phyloP scores from a whole-genome alignment of 2,888 invertebrate species.

The Brachycybe producta region DNA sequence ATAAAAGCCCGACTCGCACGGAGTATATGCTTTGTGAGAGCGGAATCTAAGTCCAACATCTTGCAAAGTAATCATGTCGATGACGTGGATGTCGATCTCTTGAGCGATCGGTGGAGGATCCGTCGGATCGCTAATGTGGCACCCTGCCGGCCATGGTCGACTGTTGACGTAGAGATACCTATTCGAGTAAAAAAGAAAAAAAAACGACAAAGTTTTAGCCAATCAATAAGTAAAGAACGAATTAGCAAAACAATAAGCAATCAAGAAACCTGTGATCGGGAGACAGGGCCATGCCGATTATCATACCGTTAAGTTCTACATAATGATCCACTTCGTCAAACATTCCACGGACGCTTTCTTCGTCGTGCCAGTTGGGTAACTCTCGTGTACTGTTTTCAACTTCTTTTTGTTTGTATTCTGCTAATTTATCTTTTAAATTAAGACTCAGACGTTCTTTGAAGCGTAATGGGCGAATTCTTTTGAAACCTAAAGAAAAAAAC shows the following conservation, averaged over 20 bases:
- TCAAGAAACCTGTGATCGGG: slow-evolving; percentile 56
- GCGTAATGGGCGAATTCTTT: slow-evolving; percentile 53
- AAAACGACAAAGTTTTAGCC: too few species aligned
- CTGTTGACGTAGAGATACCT: slow-evolving; percentile 67
- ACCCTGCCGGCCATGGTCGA: slow-evolving; percentile 66
- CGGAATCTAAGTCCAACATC: slow-evolving; percentile 60
- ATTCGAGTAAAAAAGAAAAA: slow-evolving; percentile 14
- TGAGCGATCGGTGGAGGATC: slow-evolving; percentile 72
- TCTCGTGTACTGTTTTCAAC: not conserved
- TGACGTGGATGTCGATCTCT: slow-evolving; percentile 75
- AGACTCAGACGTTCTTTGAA: slow-evolving; percentile 55
- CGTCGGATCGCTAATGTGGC: slow-evolving; percentile 57
- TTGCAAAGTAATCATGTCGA: slow-evolving; percentile 51
- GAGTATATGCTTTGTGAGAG: slow-evolving; percentile 67
- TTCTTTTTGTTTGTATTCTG: slow-evolving; percentile 27
- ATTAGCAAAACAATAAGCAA: not conserved
- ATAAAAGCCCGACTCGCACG: slow-evolving; percentile 72
- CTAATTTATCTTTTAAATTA: slow-evolving; percentile 50
- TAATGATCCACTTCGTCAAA: slow-evolving; percentile 59
- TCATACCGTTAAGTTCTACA: slow-evolving; percentile 71
- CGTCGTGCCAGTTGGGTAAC: slow-evolving; percentile 49
- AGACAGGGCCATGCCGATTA: slow-evolving; percentile 73
- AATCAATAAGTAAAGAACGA: not conserved
- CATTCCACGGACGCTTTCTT: slow-evolving; percentile 48
- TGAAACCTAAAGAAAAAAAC: slow-evolving; percentile 41